Evolutionary conservation across 2,888 invertebrate genomes (phyloP).

Genomic region (Geophilus truncorum): DNA sequence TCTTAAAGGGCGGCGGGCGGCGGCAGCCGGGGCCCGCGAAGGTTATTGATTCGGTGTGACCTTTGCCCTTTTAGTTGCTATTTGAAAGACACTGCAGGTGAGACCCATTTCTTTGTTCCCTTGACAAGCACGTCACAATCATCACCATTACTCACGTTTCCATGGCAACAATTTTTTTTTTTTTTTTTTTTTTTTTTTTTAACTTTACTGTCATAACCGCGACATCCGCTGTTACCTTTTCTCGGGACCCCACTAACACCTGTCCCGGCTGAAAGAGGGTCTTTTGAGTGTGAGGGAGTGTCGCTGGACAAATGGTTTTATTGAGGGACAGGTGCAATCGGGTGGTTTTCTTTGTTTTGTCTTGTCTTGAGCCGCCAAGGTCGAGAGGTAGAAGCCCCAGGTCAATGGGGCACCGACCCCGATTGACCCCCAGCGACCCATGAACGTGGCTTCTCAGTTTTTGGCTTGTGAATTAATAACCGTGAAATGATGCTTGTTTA

Average conservation of each 20-base stretch:
- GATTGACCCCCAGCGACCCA: slow-evolving; percentile 11
- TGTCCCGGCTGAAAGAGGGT: no score
- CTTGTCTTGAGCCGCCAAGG: neutral
- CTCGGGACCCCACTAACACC: neutral
- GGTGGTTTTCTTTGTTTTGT: neutral
- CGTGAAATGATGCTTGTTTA: no score
- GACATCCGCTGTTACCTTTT: no score
- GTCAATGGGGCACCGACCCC: slow-evolving; percentile 31
- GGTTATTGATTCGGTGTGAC: no score
- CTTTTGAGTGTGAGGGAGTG: neutral
- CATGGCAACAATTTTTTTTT: neutral
- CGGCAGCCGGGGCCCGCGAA: no score
- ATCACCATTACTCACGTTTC: neutral
- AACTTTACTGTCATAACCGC: no score
- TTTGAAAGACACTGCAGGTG: no score
- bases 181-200: neutral
- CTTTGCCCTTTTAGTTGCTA: no score
- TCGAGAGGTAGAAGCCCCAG: slow-evolving; percentile 28
- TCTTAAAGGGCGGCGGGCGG: no score
- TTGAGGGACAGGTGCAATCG: neutral
- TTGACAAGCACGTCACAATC: neutral
- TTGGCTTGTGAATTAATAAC: no score
- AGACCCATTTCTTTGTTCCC: neutral
- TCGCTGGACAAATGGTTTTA: neutral
- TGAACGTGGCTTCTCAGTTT: no score